These are phyloP conservation scores for Coleophora deauratella DNA, from an alignment of 2,888 invertebrate genomes.

Conservation along the genomic window DNA sequence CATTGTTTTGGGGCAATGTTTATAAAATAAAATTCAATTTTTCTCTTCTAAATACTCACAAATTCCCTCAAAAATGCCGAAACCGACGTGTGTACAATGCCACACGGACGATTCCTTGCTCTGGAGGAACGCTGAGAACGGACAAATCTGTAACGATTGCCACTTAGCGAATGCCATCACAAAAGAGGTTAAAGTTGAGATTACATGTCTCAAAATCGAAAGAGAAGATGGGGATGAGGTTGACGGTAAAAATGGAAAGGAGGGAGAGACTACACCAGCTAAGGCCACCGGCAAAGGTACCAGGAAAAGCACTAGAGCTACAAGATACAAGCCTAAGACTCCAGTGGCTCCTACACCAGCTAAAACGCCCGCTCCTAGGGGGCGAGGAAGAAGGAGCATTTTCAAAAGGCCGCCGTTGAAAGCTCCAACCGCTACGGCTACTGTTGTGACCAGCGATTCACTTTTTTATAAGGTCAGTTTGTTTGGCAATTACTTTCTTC, in stretches of 20 bases:
- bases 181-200: conserved; percentile 43
- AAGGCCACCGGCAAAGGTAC: conserved; percentile 67
- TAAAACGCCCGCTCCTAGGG: conserved; percentile 69
- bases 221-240: conserved; percentile 44
- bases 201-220: conserved; percentile 36
- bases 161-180: conserved; percentile 61
- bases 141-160: conserved; percentile 85
- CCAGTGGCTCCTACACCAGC: conserved; percentile 34
- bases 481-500: neutral
- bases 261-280: conserved; percentile 47
- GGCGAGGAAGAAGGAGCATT: conserved; percentile 83
- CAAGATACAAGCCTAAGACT: conserved; percentile 69
- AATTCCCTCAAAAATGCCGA: conserved; percentile 57
- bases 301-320: conserved; percentile 75
- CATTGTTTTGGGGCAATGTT: conserved; percentile 13
- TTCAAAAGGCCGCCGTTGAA: conserved; percentile 87
- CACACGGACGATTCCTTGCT: conserved; percentile 79
- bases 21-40: conserved; percentile 10
- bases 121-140: conserved; percentile 84
- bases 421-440: conserved; percentile 86
- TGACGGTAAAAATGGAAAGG: conserved; percentile 40
- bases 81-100: conserved; percentile 81
- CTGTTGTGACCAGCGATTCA: conserved; percentile 85
- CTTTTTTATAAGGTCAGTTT: conserved; percentile 68
- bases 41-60: neutral